Evolutionary conservation across 1,140 invertebrate genomes (phyloP), one percentile per base, ranked within the genome.

Genomic region (Monomorium pharaonis): DNA sequence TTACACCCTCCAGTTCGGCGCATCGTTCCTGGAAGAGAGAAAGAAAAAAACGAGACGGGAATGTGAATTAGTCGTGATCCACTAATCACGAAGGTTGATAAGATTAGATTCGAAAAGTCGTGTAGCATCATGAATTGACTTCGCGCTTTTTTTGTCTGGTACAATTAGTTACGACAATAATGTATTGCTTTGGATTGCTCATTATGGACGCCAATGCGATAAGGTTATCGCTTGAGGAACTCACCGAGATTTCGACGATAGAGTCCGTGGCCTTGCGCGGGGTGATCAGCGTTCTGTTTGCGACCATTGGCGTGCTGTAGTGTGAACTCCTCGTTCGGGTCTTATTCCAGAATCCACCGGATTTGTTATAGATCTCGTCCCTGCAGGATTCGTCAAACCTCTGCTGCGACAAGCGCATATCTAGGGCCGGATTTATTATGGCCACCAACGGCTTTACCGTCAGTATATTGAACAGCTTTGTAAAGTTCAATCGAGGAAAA

Each of bases 401-500:
- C 16, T 4, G 14, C 14, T 54, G 42, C 33, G 58, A 37, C 7
- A 5, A 72, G 0, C 7, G 0, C 0, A 86, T 12, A 1, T 37
- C 44, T 1, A 95, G 63, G 1, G 88, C 88, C 12, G 93, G 95
- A 88, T 95, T 95, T 0, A 94, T 80, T 33, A 95, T 10, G 0
- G 89, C 54, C 10, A 95, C 14, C 30, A 16, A 21, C 18, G 91
- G 88, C 4, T 94, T 93, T 0, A 65, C 69, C 0, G 95, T 96
- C 0, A 98, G 91, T 86, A 97, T 96, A 69, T 95, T 95, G 78
- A 97, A 96, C 10, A 98, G 91, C 77, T 95, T 94, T 18, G 95
- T 94, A 70, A 96, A 96, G 90, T 98, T 95, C 10, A 97, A 93
- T 37, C 94, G 92, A 1, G 97, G 97, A 93, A 97, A 97, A 88